Evolutionary conservation across 2,888 invertebrate genomes (phyloP), one percentile per base, ranked within the genome.

Genomic region (Ecliptopera silaceata): DNA sequence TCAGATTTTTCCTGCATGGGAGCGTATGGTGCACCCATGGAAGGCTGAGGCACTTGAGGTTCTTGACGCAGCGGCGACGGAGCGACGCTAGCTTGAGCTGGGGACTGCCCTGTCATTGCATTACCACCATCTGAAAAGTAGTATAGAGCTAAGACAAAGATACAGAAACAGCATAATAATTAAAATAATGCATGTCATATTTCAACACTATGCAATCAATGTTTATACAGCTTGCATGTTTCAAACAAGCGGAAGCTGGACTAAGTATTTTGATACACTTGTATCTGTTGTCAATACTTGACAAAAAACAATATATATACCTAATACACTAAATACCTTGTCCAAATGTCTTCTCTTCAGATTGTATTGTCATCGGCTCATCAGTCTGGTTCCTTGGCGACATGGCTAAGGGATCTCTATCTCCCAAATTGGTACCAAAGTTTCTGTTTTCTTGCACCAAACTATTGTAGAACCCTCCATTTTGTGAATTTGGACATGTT

Each of bases 61-160:
- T 92, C 91, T 61, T 85, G 86, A 32, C 91, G 87, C 50, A 92
- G 74, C 10, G 92, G 92, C 38, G 92, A 91, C 17, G 93, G 93
- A 32, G 93, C 93, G 54, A 93, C 92, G 68, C 93, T 93, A 15
- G 93, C 93, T 82, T 93, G 93, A 17, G 93, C 93, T 56, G 94
- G 93, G 38, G 94, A 93, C 63, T 93, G 92, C 10, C 93, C 92
- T 66, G 87, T 85, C 70, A 89, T 77, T 55, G 85, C 88, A 75
- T 89, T 90, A 56, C 89, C 89, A 74, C 80, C 88, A 52, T 57
- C 57, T 57, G 26, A 52, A 57, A 47, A 4, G 0, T 10, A 34
- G 66, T 42, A 75, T 43, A 44, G 6, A 48, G 1, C 6, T 2
- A 34, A 8, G 13, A 13, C 12, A 34, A 15, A 6, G 34, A 15